Conservation (phyloP, 2,797 vertebrate genomes). For the Acipenser transmontanus region DNA sequence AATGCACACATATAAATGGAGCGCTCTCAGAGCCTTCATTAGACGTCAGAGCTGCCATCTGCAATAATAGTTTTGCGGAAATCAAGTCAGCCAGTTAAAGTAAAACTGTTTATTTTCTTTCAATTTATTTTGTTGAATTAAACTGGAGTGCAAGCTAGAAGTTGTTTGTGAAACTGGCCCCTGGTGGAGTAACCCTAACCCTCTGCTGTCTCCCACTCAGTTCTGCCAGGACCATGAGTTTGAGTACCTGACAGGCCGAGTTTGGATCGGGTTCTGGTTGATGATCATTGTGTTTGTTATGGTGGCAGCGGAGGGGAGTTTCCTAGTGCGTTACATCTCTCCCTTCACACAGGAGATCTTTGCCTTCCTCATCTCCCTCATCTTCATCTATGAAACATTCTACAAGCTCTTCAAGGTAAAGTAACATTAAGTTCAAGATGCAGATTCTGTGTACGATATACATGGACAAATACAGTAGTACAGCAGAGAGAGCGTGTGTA, state of each 20-base stretch:
- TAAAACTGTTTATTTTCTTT: no score
- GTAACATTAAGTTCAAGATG: not conserved
- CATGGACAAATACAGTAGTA: no score
- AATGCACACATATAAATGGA: no score
- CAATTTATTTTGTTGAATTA: no score
- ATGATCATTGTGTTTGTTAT: slow-evolving; percentile 86
- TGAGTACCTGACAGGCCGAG: slow-evolving; percentile 89
- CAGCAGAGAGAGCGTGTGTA: no score
- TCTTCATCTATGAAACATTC: slow-evolving; percentile 98
- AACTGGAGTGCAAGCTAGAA: no score
- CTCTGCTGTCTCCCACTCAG: slow-evolving; percentile 44
- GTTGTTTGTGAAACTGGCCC: no score
- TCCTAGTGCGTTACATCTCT: slow-evolving; percentile 92
- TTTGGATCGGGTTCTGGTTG: slow-evolving; percentile 97
- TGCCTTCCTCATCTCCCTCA: slow-evolving; percentile 93
- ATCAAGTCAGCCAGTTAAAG: no score
- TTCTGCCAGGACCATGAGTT: slow-evolving; percentile 85
- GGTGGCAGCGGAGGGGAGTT: slow-evolving; percentile 91
- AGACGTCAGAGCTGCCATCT: no score
- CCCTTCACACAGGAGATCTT: slow-evolving; percentile 98
- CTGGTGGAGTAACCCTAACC: not conserved
- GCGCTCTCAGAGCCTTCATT: no score
- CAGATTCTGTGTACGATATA: no score
- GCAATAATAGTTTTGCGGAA: no score
- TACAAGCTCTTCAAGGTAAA: slow-evolving; percentile 86